A percentile compares a stretch with the other conserved stretches of the same genome.
Evolutionary conservation across 2,113 vertebrate species (phyloP).

Genomic region (Montifringilla adamsi): DNA sequence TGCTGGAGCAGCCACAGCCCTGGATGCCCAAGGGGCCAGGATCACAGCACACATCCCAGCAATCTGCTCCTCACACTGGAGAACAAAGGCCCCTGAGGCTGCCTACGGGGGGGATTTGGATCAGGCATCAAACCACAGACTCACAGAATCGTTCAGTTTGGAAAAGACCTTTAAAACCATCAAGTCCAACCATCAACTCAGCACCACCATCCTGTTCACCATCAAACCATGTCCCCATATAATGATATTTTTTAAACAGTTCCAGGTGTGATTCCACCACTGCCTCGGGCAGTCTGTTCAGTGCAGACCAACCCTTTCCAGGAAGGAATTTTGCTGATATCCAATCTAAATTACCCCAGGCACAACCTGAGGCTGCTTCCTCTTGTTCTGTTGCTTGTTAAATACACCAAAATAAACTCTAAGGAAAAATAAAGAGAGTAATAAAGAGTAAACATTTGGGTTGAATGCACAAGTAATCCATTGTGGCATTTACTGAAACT

Average conservation of each 20-base stretch:
- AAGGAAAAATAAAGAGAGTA: not conserved
- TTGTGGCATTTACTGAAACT: not conserved
- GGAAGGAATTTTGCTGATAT: not conserved
- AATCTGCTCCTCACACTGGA: not conserved
- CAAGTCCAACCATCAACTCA: not conserved
- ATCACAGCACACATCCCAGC: not conserved
- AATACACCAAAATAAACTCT: not conserved
- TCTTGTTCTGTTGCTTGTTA: not conserved
- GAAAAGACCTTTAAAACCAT: not conserved
- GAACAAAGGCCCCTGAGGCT: not conserved
- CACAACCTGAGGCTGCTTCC: not conserved
- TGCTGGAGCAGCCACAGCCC: not conserved
- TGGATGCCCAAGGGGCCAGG: not conserved
- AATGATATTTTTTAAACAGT: not conserved
- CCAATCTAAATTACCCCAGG: not conserved
- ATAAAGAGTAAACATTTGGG: not conserved
- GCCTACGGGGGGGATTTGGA: not conserved
- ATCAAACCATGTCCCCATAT: not conserved
- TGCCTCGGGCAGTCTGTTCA: not conserved
- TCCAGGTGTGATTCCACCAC: not conserved
- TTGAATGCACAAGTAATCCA: not conserved
- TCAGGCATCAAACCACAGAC: not conserved
- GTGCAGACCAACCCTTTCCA: not conserved
- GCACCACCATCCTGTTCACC: not conserved
- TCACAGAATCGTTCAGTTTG: rapidly evolving